Percentiles rank a stretch among this genome's conserved stretches.
Evolutionary conservation across 2,888 invertebrate genomes (phyloP).

Genomic region (Catocala fraxini): DNA sequence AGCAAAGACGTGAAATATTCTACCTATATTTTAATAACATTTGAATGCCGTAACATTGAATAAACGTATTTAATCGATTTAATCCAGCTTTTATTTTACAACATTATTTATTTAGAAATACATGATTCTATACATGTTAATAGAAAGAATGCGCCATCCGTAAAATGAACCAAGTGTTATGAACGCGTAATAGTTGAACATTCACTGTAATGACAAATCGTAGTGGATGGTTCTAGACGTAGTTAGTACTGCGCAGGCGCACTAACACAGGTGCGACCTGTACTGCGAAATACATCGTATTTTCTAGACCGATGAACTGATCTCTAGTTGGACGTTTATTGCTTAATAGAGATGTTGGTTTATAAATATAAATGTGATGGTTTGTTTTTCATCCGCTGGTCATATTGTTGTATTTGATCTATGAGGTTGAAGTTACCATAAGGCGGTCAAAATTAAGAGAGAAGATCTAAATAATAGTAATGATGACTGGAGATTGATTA

Average conservation of each 20-base stretch:
- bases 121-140: neutral
- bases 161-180: neutral
- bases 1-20: no score
- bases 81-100: no score
- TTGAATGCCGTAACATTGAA: no score
- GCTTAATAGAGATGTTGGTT: neutral
- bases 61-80: no score
- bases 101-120: no score
- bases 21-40: no score
- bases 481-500: no score
- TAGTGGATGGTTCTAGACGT: constrained; percentile 25
- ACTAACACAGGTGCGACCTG: neutral
- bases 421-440: no score
- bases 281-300: constrained; percentile 13
- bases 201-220: constrained; percentile 21
- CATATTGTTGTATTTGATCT: no score
- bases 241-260: neutral
- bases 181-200: constrained; percentile 9
- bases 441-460: no score
- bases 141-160: constrained; percentile 9
- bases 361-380: neutral
- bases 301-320: neutral
- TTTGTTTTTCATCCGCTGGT: no score
- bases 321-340: neutral
- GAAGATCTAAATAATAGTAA: no score